A percentile compares a stretch with the other conserved stretches of the same genome.
Evolutionary conservation across 2,113 vertebrate species (phyloP).

Genomic region (Lota lota): DNA sequence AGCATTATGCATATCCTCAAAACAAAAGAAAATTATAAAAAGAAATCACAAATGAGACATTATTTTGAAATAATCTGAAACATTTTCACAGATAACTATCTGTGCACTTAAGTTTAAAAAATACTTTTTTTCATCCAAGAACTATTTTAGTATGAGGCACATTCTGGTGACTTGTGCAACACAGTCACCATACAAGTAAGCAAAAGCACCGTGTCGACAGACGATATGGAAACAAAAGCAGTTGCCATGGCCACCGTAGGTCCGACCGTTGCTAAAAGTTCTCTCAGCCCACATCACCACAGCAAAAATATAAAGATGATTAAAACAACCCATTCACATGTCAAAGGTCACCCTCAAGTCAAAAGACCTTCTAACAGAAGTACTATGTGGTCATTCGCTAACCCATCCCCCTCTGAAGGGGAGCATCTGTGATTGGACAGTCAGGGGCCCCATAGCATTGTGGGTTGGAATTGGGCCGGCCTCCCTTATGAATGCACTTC

Average conservation of each 20-base stretch:
- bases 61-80: slow-evolving; percentile 10
- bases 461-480: slow-evolving; percentile 45
- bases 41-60: slow-evolving; percentile 30
- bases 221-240: slow-evolving; percentile 2
- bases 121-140: slow-evolving; percentile 37
- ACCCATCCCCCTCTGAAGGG: slow-evolving; percentile 20
- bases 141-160: slow-evolving; percentile 58
- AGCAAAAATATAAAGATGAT: slow-evolving; percentile 8
- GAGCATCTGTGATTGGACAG: slow-evolving; percentile 44
- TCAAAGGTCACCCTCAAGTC: background rate
- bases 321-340: no score
- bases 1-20: slow-evolving; percentile 12
- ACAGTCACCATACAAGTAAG: slow-evolving; percentile 28
- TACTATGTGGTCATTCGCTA: slow-evolving; percentile 42
- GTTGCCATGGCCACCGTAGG: slow-evolving; percentile 3
- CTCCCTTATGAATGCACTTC: slow-evolving; percentile 52
- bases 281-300: slow-evolving; percentile 17
- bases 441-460: slow-evolving; percentile 42
- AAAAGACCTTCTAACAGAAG: slow-evolving; percentile 50
- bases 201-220: slow-evolving; percentile 24
- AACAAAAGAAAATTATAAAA: background rate
- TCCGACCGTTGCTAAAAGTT: slow-evolving; percentile 8
- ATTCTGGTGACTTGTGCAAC: slow-evolving; percentile 51
- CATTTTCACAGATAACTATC: slow-evolving; percentile 20
- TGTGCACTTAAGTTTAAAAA: slow-evolving; percentile 44